These are phyloP conservation scores for Ranitomeya imitator DNA, from an alignment of 2,113 vertebrate species.

Conservation along the genomic window DNA sequence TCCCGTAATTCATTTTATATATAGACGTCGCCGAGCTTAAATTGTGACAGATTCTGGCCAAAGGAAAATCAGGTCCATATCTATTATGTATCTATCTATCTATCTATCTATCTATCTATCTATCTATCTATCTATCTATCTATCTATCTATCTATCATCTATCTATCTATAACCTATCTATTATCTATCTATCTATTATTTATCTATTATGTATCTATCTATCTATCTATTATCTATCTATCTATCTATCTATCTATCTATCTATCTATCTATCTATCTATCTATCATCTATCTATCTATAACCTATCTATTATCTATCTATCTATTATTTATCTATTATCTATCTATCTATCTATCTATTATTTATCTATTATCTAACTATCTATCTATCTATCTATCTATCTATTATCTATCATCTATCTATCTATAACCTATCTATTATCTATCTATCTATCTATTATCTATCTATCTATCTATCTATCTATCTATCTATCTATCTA, in stretches of 20 bases:
- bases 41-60: neutral
- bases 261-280: neutral
- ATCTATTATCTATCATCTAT: neutral
- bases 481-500: neutral
- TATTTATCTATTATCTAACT: neutral
- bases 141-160: constrained; percentile 27
- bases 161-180: neutral
- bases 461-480: constrained; percentile 2
- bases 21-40: neutral
- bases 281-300: neutral
- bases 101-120: constrained; percentile 8
- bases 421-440: too few relatives aligned
- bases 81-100: neutral
- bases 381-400: neutral
- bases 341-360: too few relatives aligned
- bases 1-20: neutral
- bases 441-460: too few relatives aligned
- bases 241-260: neutral
- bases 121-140: neutral
- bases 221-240: neutral
- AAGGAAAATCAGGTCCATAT: neutral
- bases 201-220: too few relatives aligned
- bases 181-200: neutral
- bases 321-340: too few relatives aligned
- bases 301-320: too few relatives aligned